These are phyloP conservation scores for Conopomorpha cramerella DNA, from an alignment of 1,140 invertebrate genomes.

Conservation along the genomic window DNA sequence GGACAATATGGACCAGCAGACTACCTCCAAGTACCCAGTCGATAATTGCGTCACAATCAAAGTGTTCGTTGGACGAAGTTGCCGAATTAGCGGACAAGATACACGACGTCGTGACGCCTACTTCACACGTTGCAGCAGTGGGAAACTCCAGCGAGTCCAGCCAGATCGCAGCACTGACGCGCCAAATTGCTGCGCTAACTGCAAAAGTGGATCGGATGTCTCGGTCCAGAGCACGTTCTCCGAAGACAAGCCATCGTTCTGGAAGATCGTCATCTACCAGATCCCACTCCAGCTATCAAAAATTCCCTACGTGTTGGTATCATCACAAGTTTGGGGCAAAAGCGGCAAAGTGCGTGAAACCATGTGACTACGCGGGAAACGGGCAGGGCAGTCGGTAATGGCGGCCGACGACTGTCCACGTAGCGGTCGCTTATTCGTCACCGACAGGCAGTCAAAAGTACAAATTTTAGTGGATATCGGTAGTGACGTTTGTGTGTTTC, in stretches of 20 bases:
- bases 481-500: slow-evolving; percentile 2
- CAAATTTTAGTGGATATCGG: slow-evolving; percentile 2
- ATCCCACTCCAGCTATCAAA: slow-evolving; percentile 3
- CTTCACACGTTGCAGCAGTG: background rate
- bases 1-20: too few species aligned
- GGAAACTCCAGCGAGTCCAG: background rate
- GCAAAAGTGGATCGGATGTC: slow-evolving; percentile 1
- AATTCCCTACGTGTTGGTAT: slow-evolving; percentile 6
- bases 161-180: slow-evolving; percentile 1
- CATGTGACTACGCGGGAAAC: slow-evolving; percentile 5
- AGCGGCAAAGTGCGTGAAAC: slow-evolving; percentile 4
- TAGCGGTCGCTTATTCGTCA: slow-evolving; percentile 1
- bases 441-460: background rate
- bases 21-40: slow-evolving; percentile 1
- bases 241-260: background rate
- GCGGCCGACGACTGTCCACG: slow-evolving; percentile 1
- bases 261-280: background rate
- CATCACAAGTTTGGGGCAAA: slow-evolving; percentile 5
- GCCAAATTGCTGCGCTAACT: background rate
- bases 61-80: background rate
- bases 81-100: slow-evolving; percentile 1
- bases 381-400: too few species aligned
- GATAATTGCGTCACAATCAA: slow-evolving; percentile 2
- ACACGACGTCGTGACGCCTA: background rate
- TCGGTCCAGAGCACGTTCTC: background rate